These are phyloP conservation scores for Synergus gifuensis DNA, from an alignment of 2,888 invertebrate genomes.

Conservation along the genomic window DNA sequence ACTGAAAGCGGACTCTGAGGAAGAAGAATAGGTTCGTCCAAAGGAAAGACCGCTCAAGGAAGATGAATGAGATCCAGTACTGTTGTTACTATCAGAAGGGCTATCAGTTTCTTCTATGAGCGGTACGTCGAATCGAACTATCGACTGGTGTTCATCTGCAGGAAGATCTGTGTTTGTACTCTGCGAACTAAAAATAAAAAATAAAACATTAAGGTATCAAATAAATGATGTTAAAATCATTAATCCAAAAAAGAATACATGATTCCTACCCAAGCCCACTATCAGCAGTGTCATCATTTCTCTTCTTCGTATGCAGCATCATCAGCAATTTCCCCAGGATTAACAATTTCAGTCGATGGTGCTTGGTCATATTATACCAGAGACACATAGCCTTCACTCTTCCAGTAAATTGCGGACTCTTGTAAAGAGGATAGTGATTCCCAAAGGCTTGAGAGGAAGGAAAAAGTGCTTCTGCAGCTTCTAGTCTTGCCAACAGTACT, in stretches of 20 bases:
- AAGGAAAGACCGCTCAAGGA: constrained; percentile 64
- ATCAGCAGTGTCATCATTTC: constrained; percentile 65
- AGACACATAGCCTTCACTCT: constrained; percentile 90
- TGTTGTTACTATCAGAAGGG: constrained; percentile 78
- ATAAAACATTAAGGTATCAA: background rate
- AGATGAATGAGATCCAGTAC: constrained; percentile 66
- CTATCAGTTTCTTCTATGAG: constrained; percentile 71
- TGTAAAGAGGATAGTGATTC: constrained; percentile 85
- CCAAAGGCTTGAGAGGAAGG: constrained; percentile 91
- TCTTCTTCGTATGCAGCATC: constrained; percentile 72
- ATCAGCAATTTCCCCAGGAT: constrained; percentile 85
- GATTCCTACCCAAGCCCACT: constrained; percentile 65
- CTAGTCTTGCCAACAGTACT: constrained; percentile 85
- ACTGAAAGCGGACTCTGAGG: constrained; percentile 65
- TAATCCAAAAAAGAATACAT: constrained; percentile 6
- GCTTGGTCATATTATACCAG: constrained; percentile 94
- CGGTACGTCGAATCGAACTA: constrained; percentile 67
- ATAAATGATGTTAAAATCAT: constrained; percentile 10
- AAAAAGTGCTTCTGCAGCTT: constrained; percentile 89
- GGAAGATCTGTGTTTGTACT: constrained; percentile 67
- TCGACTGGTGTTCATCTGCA: constrained; percentile 58
- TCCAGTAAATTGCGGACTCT: constrained; percentile 82
- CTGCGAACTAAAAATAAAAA: constrained; percentile 64
- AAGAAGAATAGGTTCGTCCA: constrained; percentile 64
- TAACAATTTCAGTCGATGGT: constrained; percentile 89